Percentiles rank a stretch among this genome's conserved stretches.
Evolutionary conservation across 92 coral and sea anemone genomes (phyloP).

Genomic region (Epizoanthus fatuus): DNA sequence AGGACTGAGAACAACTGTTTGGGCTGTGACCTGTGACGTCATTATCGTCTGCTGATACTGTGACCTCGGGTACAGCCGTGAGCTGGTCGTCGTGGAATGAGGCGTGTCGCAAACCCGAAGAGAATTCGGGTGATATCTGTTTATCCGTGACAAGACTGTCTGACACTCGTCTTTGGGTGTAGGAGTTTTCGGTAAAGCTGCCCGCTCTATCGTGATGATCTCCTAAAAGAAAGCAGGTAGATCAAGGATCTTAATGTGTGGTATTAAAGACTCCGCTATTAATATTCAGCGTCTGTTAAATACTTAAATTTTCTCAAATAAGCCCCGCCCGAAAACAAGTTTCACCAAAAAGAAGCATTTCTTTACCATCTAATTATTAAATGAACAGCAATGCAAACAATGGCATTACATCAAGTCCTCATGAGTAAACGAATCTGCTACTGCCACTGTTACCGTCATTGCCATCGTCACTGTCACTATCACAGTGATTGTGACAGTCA

Average conservation of each 20-base stretch:
- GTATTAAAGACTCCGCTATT: no score
- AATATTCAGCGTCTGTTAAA: no score
- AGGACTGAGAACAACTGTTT: slow-evolving; percentile 39
- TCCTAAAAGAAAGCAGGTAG: not conserved
- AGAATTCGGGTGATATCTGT: slow-evolving; percentile 60
- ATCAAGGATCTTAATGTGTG: not conserved
- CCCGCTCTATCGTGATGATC: no score
- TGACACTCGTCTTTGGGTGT: slow-evolving; percentile 70
- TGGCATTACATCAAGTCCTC: no score
- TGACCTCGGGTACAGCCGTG: slow-evolving; percentile 80
- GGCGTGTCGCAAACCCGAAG: slow-evolving; percentile 63
- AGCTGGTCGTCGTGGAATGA: slow-evolving; percentile 81
- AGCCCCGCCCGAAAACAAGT: no score
- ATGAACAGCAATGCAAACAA: no score
- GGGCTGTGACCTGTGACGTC: slow-evolving; percentile 48
- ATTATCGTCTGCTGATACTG: slow-evolving; percentile 56
- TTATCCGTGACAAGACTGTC: slow-evolving; percentile 52
- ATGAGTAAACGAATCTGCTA: no score
- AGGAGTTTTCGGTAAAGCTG: not conserved
- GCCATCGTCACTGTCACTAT: not conserved
- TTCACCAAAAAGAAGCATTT: no score
- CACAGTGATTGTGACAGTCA: not conserved
- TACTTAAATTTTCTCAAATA: no score
- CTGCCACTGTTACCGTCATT: not conserved
- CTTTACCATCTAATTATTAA: no score